A percentile compares a stretch with the other conserved stretches of the same genome.
phyloP scores from a whole-genome alignment of 2,888 invertebrate genomes.

The Mystacides longicornis region DNA sequence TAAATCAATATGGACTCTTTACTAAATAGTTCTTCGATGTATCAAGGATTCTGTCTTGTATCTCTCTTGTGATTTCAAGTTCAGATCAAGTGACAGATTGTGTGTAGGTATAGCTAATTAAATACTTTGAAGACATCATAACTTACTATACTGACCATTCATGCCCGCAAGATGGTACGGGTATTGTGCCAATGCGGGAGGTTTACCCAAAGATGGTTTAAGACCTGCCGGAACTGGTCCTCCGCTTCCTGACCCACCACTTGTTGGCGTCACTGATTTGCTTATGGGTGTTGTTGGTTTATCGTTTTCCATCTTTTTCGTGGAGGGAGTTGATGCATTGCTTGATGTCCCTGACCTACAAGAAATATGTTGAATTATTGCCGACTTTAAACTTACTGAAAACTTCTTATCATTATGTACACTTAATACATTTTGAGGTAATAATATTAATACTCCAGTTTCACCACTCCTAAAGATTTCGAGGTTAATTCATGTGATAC shows the following conservation, averaged over 20 bases:
- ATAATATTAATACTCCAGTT: no score
- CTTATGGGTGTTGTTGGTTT: slow-evolving; percentile 88
- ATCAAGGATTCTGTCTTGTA: no score
- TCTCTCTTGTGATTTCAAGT: no score
- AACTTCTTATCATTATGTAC: no score
- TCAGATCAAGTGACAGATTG: no score
- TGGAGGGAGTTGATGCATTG: slow-evolving; percentile 84
- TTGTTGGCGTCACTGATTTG: slow-evolving; percentile 82
- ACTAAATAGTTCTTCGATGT: no score
- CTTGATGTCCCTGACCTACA: slow-evolving; percentile 76
- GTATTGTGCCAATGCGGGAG: slow-evolving; percentile 53
- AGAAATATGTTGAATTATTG: not conserved
- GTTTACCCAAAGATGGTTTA: slow-evolving; percentile 47
- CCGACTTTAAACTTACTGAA: no score
- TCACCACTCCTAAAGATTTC: no score
- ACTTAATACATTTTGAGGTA: no score
- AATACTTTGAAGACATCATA: not conserved
- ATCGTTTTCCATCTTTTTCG: slow-evolving; percentile 75
- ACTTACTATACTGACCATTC: slow-evolving; percentile 39
- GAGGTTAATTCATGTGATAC: no score
- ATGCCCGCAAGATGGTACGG: slow-evolving; percentile 51
- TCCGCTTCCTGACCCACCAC: slow-evolving; percentile 52
- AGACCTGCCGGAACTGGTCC: slow-evolving; percentile 43
- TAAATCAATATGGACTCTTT: slow-evolving; percentile 7
- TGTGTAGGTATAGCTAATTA: no score